Evolutionary conservation across 1,140 invertebrate genomes (phyloP).

Genomic region (Drosophila mayri): DNA sequence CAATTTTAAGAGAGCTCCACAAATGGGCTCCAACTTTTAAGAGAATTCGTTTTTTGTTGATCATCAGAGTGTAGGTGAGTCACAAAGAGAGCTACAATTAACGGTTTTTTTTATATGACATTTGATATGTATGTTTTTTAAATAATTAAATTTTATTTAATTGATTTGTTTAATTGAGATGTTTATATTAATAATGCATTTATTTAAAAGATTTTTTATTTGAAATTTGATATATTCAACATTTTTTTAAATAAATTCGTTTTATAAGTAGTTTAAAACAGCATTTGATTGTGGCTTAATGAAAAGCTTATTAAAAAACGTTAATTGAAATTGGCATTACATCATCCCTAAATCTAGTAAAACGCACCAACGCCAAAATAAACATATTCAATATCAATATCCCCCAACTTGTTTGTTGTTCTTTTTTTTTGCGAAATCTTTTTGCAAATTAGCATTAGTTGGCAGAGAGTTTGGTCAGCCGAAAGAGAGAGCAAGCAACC

Average conservation of each 20-base stretch:
- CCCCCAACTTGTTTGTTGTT: constrained; percentile 14
- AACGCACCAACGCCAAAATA: neutral
- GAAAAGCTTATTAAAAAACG: neutral
- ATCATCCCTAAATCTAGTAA: constrained; percentile 19
- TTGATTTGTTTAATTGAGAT: too few relatives aligned
- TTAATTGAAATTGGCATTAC: constrained; percentile 1
- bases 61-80: neutral
- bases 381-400: constrained; percentile 20
- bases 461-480: constrained; percentile 4
- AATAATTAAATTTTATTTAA: too few relatives aligned
- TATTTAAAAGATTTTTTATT: too few relatives aligned
- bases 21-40: constrained; percentile 3
- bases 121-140: too few relatives aligned
- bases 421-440: constrained; percentile 30
- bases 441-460: constrained; percentile 56
- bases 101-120: constrained; percentile 36
- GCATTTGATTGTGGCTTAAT: neutral
- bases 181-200: too few relatives aligned
- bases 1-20: constrained; percentile 19
- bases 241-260: neutral
- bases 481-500: constrained; percentile 14
- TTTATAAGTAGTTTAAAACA: neutral
- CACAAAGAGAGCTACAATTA: constrained; percentile 26
- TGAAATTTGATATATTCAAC: neutral
- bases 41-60: constrained; percentile 5